phyloP scores from a whole-genome alignment of 2,888 invertebrate genomes.

The Scaptomyza reducta region DNA sequence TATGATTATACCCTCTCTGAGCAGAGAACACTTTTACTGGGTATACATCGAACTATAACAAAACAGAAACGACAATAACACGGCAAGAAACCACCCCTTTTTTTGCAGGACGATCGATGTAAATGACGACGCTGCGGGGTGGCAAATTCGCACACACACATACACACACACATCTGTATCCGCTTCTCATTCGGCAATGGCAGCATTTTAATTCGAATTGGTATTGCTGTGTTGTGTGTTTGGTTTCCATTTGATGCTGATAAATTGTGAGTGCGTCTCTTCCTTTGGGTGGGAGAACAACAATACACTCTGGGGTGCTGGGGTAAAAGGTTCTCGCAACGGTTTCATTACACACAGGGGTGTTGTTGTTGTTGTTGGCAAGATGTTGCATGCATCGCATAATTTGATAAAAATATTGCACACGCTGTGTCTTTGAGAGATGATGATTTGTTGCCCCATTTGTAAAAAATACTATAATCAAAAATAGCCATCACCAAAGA shows the following conservation, averaged over 20 bases:
- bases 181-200: slow-evolving; percentile 50
- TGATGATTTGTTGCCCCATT: too few species aligned
- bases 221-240: slow-evolving; percentile 52
- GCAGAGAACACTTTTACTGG: not conserved
- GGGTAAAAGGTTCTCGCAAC: too few species aligned
- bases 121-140: slow-evolving; percentile 49
- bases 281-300: slow-evolving; percentile 1
- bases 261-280: slow-evolving; percentile 72
- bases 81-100: slow-evolving; percentile 56
- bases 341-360: too few species aligned
- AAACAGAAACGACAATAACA: slow-evolving; percentile 3
- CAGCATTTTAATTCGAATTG: slow-evolving; percentile 78
- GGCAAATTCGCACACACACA: slow-evolving; percentile 43
- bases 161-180: slow-evolving; percentile 6
- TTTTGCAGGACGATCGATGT: slow-evolving; percentile 9
- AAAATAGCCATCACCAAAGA: too few species aligned
- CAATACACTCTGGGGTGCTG: too few species aligned
- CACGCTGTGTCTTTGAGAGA: too few species aligned
- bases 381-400: too few species aligned
- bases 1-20: too few species aligned
- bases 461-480: too few species aligned
- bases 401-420: too few species aligned
- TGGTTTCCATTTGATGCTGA: slow-evolving; percentile 78
- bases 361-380: too few species aligned
- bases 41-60: not conserved